Percentiles rank a stretch among this genome's conserved stretches.
These are phyloP conservation scores for Ladona fulva DNA, from an alignment of 1,140 invertebrate genomes.

Conservation along the genomic window DNA sequence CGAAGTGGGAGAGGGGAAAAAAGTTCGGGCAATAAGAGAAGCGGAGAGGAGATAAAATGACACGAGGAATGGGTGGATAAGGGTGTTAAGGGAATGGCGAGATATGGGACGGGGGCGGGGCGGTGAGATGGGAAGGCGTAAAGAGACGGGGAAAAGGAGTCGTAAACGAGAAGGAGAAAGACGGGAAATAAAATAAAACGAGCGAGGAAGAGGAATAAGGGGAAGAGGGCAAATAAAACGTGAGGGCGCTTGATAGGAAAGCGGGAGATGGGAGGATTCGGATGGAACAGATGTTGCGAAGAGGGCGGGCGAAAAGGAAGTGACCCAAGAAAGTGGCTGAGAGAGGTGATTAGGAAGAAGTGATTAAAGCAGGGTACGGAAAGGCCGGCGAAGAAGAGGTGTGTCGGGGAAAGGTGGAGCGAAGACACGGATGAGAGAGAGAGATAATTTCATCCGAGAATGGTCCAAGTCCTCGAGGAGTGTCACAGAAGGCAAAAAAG, in stretches of 20 bases:
- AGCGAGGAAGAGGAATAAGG: not conserved
- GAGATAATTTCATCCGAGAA: no score
- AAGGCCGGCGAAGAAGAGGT: not conserved
- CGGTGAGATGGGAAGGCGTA: not conserved
- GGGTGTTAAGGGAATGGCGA: not conserved
- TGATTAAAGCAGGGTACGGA: not conserved
- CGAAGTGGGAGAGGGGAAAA: no score
- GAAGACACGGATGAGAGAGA: not conserved
- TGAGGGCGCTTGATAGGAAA: not conserved
- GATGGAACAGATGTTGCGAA: not conserved
- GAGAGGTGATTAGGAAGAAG: not conserved
- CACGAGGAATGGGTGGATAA: not conserved
- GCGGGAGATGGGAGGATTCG: not conserved
- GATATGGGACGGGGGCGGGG: not conserved
- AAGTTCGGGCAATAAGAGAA: no score
- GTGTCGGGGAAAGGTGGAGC: not conserved
- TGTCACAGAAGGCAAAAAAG: no score
- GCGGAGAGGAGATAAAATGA: no score
- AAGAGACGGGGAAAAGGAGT: not conserved
- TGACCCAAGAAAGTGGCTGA: not conserved
- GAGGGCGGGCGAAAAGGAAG: not conserved
- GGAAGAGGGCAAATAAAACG: not conserved
- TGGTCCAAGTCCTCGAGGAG: no score
- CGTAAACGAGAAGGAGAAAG: not conserved
- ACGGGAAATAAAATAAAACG: not conserved